A percentile compares a stretch with the other conserved stretches of the same genome.
phyloP scores from a whole-genome alignment of 2,888 invertebrate genomes.

The Polyommatus icarus region DNA sequence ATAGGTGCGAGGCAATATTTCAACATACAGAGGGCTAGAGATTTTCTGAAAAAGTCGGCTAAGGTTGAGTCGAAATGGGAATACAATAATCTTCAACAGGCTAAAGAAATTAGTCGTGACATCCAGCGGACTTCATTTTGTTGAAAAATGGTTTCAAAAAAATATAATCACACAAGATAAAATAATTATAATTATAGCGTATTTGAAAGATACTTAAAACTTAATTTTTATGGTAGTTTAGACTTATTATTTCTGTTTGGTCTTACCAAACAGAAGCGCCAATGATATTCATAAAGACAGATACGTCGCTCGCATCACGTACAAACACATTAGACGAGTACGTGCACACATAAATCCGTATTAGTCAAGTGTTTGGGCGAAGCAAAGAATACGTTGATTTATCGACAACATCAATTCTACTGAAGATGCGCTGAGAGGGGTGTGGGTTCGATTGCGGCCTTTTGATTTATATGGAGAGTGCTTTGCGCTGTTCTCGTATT shows the following conservation, averaged over 20 bases:
- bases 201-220: too few relatives aligned
- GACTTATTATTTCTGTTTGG: too few relatives aligned
- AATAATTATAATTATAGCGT: too few relatives aligned
- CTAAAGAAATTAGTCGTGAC: too few relatives aligned
- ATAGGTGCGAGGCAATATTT: conserved; percentile 56
- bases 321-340: conserved; percentile 39
- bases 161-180: too few relatives aligned
- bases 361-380: conserved; percentile 73
- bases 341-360: conserved; percentile 60
- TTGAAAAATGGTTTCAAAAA: too few relatives aligned
- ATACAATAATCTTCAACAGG: too few relatives aligned
- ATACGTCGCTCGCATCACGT: conserved; percentile 2
- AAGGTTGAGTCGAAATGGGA: too few relatives aligned
- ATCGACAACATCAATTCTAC: conserved; percentile 67
- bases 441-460: conserved; percentile 54
- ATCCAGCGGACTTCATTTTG: too few relatives aligned
- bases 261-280: too few relatives aligned
- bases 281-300: conserved; percentile 10
- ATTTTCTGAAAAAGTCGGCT: not conserved
- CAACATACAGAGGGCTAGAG: not conserved
- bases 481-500: conserved; percentile 40
- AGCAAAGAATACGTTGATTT: conserved; percentile 62
- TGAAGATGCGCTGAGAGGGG: conserved; percentile 58
- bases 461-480: conserved; percentile 44
- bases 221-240: too few relatives aligned